phyloP scores from a whole-genome alignment of 2,797 vertebrate genomes.

The Helarctos malayanus region DNA sequence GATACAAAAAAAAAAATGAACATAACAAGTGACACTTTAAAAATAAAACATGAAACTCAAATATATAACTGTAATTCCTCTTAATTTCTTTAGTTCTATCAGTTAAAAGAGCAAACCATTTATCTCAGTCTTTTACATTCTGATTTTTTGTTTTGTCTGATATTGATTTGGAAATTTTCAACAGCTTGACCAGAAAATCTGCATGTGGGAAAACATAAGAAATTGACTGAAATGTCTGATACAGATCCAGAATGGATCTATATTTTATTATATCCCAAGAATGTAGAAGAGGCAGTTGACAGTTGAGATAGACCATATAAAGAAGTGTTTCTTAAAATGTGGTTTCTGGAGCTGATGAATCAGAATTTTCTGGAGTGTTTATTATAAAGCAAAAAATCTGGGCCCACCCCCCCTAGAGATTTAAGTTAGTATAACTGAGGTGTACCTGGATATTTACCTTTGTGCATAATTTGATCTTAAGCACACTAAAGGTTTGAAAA shows the following conservation, averaged over 20 bases:
- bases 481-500: not conserved
- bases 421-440: not conserved
- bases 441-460: not conserved
- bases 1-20: not conserved
- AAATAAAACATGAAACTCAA: not conserved
- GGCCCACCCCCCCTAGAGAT: not conserved
- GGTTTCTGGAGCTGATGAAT: not conserved
- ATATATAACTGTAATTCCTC: not conserved
- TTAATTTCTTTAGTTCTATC: not conserved
- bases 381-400: not conserved
- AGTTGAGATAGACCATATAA: not conserved
- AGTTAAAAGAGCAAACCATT: not conserved
- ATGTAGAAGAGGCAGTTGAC: not conserved
- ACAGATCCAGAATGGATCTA: not conserved
- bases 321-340: not conserved
- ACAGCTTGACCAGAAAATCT: not conserved
- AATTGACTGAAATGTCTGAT: not conserved
- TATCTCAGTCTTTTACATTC: not conserved
- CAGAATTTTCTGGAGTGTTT: not conserved
- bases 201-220: not conserved
- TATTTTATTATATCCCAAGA: not conserved
- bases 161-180: not conserved
- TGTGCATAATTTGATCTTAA: not conserved
- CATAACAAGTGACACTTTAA: not conserved
- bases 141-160: not conserved